Evolutionary conservation across 2,113 vertebrate species (phyloP), one percentile per base, ranked within the genome.

Genomic region (Numenius arquata): DNA sequence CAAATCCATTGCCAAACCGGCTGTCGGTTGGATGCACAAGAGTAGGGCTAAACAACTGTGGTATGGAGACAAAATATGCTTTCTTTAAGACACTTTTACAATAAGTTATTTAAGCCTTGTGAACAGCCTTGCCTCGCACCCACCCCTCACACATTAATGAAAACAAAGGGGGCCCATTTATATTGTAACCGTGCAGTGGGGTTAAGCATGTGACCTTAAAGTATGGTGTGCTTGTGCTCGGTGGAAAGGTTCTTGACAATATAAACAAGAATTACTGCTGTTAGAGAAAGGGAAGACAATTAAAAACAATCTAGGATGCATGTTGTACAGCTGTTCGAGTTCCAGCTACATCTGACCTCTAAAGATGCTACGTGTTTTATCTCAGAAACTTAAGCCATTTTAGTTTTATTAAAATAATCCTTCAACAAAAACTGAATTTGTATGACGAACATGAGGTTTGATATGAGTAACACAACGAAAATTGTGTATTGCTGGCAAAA

Each of bases 251-350:
- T 97, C 97, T 97, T 98, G 98, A 98, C 98, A 98, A 98, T 97
- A 97, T 98, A 98, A 98, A 98, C 98, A 98, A 98, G 98, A 98
- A 98, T 98, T 97, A 98, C 98, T 97, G 97, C 98, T 98, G 98
- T 98, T 97, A 79, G 94, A 98, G 97, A 98, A 98, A 98, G 93
- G 96, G 87, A 96, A 97, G 98, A 98, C 98, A 98, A 98, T 98
- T 98, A 98, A 98, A 98, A 98, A 98, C 98, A 97, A 98, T 98
- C 98, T 91, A 91, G 77, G 96, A 98, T 95, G 97, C 98, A 98
- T 98, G 98, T 98, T 78, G 96, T 97, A 98, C 98, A 98, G 98
- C 98, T 98, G 98, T 98, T 98, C 96, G 22, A 92, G 97, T 97
- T 98, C 97, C 95, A 94, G 98, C 97, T 94, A 97, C 66, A 95